Percentiles rank a stretch among this genome's conserved stretches.
These are phyloP conservation scores for Asteroscopus sphinx DNA, from an alignment of 2,888 invertebrate genomes.

Conservation along the genomic window DNA sequence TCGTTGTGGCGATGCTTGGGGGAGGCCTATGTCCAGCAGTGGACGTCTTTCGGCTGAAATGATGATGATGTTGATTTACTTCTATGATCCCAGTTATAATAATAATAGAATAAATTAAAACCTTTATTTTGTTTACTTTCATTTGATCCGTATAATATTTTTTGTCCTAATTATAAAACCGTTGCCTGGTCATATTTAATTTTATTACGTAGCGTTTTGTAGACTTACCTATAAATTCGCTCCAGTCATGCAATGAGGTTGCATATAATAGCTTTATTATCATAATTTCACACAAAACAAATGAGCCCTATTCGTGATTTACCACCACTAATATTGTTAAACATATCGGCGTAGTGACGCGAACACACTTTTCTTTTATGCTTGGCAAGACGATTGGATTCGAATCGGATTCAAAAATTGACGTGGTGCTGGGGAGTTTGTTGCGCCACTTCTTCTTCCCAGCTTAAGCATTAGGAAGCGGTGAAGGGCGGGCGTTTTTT, in stretches of 20 bases:
- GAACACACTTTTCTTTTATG: slow-evolving; percentile 22
- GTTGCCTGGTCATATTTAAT: slow-evolving; percentile 43
- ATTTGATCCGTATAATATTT: neutral
- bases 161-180: slow-evolving; percentile 20
- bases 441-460: no score
- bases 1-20: no score
- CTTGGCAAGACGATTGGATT: slow-evolving; percentile 19
- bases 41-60: no score
- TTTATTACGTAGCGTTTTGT: slow-evolving; percentile 61
- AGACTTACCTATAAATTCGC: slow-evolving; percentile 70
- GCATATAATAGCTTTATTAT: slow-evolving; percentile 79
- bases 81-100: no score
- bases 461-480: no score
- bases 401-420: slow-evolving; percentile 22
- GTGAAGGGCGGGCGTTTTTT: no score
- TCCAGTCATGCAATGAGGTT: slow-evolving; percentile 78
- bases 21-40: no score
- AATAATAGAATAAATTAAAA: no score
- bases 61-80: no score
- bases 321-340: slow-evolving; percentile 69
- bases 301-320: slow-evolving; percentile 72
- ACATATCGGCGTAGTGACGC: slow-evolving; percentile 51
- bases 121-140: neutral
- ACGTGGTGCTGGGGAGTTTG: no score
- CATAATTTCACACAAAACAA: slow-evolving; percentile 77